Evolutionary conservation across 1,140 invertebrate genomes (phyloP), one percentile per base, ranked within the genome.

Genomic region (Apis florea): DNA sequence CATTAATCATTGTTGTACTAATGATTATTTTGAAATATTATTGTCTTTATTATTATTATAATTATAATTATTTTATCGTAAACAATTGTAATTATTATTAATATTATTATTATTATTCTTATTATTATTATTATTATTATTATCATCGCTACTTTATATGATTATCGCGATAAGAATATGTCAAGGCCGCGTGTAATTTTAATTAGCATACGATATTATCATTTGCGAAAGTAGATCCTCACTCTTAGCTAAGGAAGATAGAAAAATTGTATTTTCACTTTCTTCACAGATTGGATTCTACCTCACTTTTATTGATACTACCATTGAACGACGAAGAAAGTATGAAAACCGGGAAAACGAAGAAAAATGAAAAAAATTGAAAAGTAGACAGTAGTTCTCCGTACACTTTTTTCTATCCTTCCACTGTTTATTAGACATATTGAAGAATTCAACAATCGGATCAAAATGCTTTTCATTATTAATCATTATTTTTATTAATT

Each of bases 1-100:
- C 89, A 93, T 92, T 92, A 92, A 92, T 88, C 91, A 90, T 88
- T 92, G 91, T 92, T 93, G 90, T 93, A 92, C 88, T 92, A 92
- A 91, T 93, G 91, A 89, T 91, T 83, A 89, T 85, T 90, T 81
- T 84, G 66, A 85, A 89, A 83, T 82, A 88, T 81, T 89, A 84
- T 88, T 73, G 51, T 79, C 56, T 40, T 76, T 85, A 76, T 59
- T 54, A 82, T 80, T 83, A 77, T 80, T 59, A 59, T 61, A 24
- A 61, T 61, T 40, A 40, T 40, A 6, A 69, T 64, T 26, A 72
- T 83, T 83, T 88, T 85, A 83, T 82, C 80, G 82, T 82, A 84
- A 83, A 85, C 69, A 69, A 84, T 85, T 77, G 84, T 88, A 53
- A 87, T 74, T 73, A 88, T 87, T 88, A 89, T 87, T 79, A 86